Evolutionary conservation across 2,113 vertebrate species (phyloP).

Genomic region (Aspiorhynchus laticeps): DNA sequence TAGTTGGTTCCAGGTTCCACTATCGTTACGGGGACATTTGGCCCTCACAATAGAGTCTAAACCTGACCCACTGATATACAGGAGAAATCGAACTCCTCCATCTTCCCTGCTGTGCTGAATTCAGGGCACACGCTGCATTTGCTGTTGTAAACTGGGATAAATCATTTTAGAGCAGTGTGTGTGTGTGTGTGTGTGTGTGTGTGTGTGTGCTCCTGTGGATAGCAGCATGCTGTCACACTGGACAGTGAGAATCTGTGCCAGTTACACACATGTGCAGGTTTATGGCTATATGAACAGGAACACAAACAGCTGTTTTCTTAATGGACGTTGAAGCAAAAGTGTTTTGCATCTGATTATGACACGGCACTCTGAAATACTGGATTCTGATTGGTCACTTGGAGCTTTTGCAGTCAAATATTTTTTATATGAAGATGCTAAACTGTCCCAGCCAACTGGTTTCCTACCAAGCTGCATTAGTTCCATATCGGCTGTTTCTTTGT

Average conservation of each 20-base stretch:
- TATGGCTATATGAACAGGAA: background rate
- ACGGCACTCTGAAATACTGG: background rate
- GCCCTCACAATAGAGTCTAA: background rate
- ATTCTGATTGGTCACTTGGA: conserved; percentile 2
- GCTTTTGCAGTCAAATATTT: background rate
- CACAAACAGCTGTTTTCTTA: background rate
- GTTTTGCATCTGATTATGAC: background rate
- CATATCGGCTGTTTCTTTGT: background rate
- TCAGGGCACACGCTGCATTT: conserved; percentile 11
- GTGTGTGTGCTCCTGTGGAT: background rate
- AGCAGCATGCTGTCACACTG: background rate
- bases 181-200: conserved; percentile 12
- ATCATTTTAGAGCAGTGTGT: background rate
- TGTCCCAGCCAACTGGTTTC: background rate
- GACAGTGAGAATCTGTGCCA: background rate
- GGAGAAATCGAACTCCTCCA: background rate
- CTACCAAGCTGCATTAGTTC: background rate
- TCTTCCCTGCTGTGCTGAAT: conserved; percentile 36
- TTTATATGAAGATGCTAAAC: background rate
- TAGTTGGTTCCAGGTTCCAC: background rate
- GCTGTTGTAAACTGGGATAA: conserved; percentile 39
- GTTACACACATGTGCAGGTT: background rate
- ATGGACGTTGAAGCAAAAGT: background rate
- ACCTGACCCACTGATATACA: conserved; percentile 4
- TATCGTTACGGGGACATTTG: background rate